A percentile compares a stretch with the other conserved stretches of the same genome.
phyloP scores from a whole-genome alignment of 1,140 invertebrate species.

The Bombus haemorrhoidalis region DNA sequence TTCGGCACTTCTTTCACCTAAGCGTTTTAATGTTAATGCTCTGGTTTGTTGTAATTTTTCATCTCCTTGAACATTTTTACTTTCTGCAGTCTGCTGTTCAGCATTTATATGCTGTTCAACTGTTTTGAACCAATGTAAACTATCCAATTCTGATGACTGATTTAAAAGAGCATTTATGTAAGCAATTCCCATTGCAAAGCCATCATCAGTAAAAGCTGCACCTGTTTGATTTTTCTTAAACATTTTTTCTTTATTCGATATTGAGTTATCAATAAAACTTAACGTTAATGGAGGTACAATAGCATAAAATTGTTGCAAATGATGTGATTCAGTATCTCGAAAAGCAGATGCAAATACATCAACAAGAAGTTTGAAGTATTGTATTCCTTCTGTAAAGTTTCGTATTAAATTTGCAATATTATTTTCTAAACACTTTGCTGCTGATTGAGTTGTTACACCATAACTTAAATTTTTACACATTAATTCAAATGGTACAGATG shows the following conservation, averaged over 20 bases:
- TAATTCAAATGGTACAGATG: slow-evolving; percentile 86
- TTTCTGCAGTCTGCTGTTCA: slow-evolving; percentile 76
- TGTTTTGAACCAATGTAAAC: slow-evolving; percentile 97
- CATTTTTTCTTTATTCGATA: slow-evolving; percentile 96
- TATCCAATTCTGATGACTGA: slow-evolving; percentile 93
- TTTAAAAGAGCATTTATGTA: slow-evolving; percentile 88
- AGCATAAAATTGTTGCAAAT: slow-evolving; percentile 96
- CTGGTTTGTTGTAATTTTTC: slow-evolving; percentile 96
- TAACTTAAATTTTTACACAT: slow-evolving; percentile 84
- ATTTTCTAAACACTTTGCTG: slow-evolving; percentile 89
- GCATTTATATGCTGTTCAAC: slow-evolving; percentile 88
- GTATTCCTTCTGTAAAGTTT: slow-evolving; percentile 96
- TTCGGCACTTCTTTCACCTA: slow-evolving; percentile 93
- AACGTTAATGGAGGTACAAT: slow-evolving; percentile 97
- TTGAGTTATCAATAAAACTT: slow-evolving; percentile 97
- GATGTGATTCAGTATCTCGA: slow-evolving; percentile 92
- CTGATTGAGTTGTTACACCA: slow-evolving; percentile 84
- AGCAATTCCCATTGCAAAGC: slow-evolving; percentile 96
- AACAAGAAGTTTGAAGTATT: slow-evolving; percentile 97
- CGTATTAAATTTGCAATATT: slow-evolving; percentile 90
- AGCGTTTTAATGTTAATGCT: slow-evolving; percentile 94
- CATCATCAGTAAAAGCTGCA: slow-evolving; percentile 98
- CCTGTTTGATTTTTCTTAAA: slow-evolving; percentile 93
- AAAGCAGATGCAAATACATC: slow-evolving; percentile 96
- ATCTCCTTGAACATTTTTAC: slow-evolving; percentile 84